phyloP scores from a whole-genome alignment of 2,888 invertebrate genomes.

The Drosophila greeni region DNA sequence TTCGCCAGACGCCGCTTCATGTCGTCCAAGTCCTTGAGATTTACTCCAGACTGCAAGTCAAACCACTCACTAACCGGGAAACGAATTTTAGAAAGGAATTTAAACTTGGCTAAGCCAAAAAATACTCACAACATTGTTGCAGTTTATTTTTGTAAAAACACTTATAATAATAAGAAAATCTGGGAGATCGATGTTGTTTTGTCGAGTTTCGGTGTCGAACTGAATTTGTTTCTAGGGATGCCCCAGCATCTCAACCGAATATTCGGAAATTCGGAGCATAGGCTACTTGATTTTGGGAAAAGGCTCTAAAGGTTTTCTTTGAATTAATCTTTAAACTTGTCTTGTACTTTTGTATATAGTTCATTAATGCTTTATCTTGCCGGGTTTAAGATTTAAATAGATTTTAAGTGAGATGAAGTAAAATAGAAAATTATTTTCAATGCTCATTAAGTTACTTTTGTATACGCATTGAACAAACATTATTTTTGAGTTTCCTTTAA shows the following conservation, averaged over 20 bases:
- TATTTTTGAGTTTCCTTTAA: too few relatives aligned
- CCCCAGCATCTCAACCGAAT: rapidly evolving
- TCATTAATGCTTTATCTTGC: too few relatives aligned
- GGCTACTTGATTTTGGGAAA: background rate
- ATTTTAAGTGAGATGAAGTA: too few relatives aligned
- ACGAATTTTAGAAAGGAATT: rapidly evolving
- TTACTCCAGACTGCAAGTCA: slow-evolving; percentile 3
- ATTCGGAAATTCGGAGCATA: background rate
- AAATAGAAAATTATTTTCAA: too few relatives aligned
- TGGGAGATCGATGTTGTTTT: slow-evolving; percentile 9
- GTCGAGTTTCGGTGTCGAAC: slow-evolving; percentile 8
- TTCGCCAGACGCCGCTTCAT: slow-evolving; percentile 9
- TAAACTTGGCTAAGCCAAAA: rapidly evolving
- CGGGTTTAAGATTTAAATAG: too few relatives aligned
- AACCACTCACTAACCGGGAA: slow-evolving; percentile 12
- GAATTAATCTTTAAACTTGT: background rate
- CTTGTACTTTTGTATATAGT: too few relatives aligned
- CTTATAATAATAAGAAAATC: slow-evolving; percentile 8
- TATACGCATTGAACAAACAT: too few relatives aligned
- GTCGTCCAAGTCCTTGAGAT: slow-evolving; percentile 4
- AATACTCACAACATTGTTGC: slow-evolving; percentile 29
- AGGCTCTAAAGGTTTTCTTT: background rate
- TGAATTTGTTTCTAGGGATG: background rate
- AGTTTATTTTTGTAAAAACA: slow-evolving; percentile 8
- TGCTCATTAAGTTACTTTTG: too few relatives aligned